phyloP scores from a whole-genome alignment of 2,113 vertebrate genomes.

The Turnix velox region DNA sequence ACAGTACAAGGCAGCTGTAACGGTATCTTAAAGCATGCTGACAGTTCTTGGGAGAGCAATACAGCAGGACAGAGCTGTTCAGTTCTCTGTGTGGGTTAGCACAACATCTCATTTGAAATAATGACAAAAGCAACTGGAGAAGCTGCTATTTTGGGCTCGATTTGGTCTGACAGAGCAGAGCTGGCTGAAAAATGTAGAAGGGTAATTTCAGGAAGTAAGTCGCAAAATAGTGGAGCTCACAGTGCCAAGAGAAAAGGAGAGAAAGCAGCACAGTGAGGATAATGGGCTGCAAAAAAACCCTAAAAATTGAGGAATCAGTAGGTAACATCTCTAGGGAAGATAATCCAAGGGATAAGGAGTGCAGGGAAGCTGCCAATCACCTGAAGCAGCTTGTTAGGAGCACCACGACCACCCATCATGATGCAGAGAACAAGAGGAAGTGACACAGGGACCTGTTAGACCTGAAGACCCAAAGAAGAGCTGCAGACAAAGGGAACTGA shows the following conservation, averaged over 20 bases:
- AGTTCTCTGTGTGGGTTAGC: not conserved
- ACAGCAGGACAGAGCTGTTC: not conserved
- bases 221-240: not conserved
- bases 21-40: fast-evolving
- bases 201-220: not conserved
- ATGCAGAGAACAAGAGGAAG: not conserved
- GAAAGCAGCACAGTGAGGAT: not conserved
- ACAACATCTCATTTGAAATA: not conserved
- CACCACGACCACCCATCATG: not conserved
- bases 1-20: fast-evolving
- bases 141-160: not conserved
- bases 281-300: not conserved
- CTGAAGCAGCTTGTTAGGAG: fast-evolving
- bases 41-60: not conserved
- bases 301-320: not conserved
- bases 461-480: not conserved
- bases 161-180: not conserved
- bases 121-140: not conserved
- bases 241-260: not conserved
- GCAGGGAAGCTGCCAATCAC: not conserved
- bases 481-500: not conserved
- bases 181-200: not conserved
- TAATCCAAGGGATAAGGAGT: not conserved
- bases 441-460: not conserved
- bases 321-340: not conserved